These are phyloP conservation scores for Hippopotamyrus pictus DNA, from an alignment of 2,797 vertebrate species.

Conservation along the genomic window DNA sequence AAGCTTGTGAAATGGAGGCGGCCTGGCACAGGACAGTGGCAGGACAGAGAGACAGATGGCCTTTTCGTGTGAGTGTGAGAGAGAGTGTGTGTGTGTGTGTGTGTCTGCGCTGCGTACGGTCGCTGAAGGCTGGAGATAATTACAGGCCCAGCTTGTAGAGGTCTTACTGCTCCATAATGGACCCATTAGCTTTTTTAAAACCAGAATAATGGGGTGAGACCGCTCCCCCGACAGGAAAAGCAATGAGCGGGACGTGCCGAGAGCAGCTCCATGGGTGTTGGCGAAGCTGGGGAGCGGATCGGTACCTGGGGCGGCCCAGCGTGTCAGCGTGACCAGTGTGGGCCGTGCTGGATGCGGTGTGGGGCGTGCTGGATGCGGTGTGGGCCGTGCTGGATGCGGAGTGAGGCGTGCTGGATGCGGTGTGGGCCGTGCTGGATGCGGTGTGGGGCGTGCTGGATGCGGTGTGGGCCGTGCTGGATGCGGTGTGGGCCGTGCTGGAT, in stretches of 20 bases:
- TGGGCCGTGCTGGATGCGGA: not conserved
- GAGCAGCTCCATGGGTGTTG: not conserved
- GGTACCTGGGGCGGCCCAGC: no score
- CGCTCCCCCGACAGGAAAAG: not conserved
- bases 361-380: not conserved
- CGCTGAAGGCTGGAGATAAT: constrained; percentile 17
- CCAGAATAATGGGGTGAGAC: constrained; percentile 7
- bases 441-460: not conserved
- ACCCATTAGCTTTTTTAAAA: constrained; percentile 19
- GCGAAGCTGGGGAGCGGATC: not conserved
- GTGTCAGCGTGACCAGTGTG: not conserved
- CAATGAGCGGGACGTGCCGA: not conserved
- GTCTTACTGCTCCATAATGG: constrained; percentile 16
- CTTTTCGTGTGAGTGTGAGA: not conserved
- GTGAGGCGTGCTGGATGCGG: not conserved
- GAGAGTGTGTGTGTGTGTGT: not conserved
- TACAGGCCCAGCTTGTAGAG: not conserved
- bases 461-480: not conserved
- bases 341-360: not conserved
- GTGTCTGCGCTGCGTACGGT: not conserved
- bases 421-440: not conserved
- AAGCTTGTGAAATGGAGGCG: not conserved
- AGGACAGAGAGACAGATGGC: constrained; percentile 9
- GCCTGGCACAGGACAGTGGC: not conserved
- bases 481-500: not conserved